Base-by-base conservation (phyloP, 2,888 invertebrate species). In the Drosophila merina region DNA sequence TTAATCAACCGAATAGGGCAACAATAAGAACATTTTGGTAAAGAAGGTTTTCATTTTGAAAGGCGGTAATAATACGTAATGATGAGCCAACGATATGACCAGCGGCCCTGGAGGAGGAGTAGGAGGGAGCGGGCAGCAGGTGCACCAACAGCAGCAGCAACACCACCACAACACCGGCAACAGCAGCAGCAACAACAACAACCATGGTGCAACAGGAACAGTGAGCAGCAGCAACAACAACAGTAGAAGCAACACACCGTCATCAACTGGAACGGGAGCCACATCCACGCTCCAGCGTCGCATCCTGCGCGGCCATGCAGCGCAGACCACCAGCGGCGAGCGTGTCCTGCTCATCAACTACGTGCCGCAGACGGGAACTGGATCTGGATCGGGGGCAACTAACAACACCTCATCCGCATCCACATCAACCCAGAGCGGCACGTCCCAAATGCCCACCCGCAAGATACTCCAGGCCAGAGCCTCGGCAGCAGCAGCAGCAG, bases 21-120 rank as follows among this genome's bases (percentile, higher is more conserved):
- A 91, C 90, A 92, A 92, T 86, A 92, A 92, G 88, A 92, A 92
- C 88, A 91, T 92, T 90, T 91, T 92, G 91, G 92, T 91, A 90
- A 92, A 92, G 91, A 92, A 92, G 88, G 92, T 92, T 90, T 91
- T 92, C 91, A 91, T 91, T 90, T 91, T 92, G 84, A 91, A 92
- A 91, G 92, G 92, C 86, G 89, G 91, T 90, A 91, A 92, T 89
- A 91, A 92, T 91, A 90, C 92, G 91, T 91, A 92, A 92, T 91
- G 92, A 92, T 91, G 91, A 92, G 89, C 91, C 90, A 90, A 90
- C 90, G 90, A 90, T 89, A 89, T 90, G 90, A 90, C 90, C 90
- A 89, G 90, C 89, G 90, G 90, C 84, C 87, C 82, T 88, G 90
- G 88, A 77, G 88, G 79, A 72, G 86, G 88, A 62, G 85, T 84